Base-by-base conservation (phyloP, 2,113 vertebrate genomes). In the Hippocampus barbouri region DNA sequence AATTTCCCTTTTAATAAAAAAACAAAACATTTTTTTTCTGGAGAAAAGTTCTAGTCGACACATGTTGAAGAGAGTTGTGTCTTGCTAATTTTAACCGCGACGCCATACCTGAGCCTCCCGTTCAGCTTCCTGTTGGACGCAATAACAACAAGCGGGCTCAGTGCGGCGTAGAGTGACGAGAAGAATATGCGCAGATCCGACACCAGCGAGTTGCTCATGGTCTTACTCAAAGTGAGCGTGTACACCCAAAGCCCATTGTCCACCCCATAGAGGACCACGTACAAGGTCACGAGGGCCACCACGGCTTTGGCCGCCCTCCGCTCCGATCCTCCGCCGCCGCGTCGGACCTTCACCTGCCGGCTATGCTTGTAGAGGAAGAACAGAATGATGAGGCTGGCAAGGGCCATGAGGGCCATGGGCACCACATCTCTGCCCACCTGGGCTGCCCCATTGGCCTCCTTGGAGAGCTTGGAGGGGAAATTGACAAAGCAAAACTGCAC, bases 161-260 rank as follows among this genome's bases (percentile, higher is more conserved):
- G 72, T 0, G 91, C 86, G 0, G 92, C 90, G 2, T 91, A 93
- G 25, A 93, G 83, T 0, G 91, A 91, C 0, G 91, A 79, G 71
- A 93, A 92, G 81, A 92, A 93, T 34, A 91, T 85, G 5, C 91
- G 83, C 63, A 93, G 80, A 77, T 93, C 91, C 30, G 91, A 88
- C 66, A 90, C 73, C 66, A 93, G 79, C 0, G 90, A 85, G 43
- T 90, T 89, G 0, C 25, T 61, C 88, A 92, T 79, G 8, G 90
- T 91, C 57, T 79, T 70, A 8, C 53, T 86, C n/a, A 91, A 76
- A 1, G 87, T 88, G 12, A 93, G 82, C 6, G 91, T 93, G 75
- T 93, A 92, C 2, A 94, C 88, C 92, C 92, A 93, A 5, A 93
- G 84, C 3, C 88, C 89, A 1, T 90, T 93, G 71, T 93, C 92